These are phyloP conservation scores for Carlito syrichta DNA, from an alignment of 2,113 vertebrate species.

Conservation along the genomic window DNA sequence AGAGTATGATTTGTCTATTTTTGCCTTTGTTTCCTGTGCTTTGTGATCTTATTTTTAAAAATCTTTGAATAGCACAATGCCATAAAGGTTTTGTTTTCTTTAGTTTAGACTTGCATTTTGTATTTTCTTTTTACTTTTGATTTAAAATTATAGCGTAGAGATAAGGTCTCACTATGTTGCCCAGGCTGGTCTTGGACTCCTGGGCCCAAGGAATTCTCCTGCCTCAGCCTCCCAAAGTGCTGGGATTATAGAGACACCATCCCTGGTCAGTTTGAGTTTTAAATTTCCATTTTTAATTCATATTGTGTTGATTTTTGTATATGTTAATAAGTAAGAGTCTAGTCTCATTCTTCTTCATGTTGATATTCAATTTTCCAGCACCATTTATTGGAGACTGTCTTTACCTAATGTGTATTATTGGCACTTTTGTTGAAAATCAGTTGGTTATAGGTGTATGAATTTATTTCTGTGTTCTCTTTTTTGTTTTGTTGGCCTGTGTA, in stretches of 20 bases:
- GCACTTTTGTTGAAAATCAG: background rate
- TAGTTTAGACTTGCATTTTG: no score
- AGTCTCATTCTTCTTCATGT: background rate
- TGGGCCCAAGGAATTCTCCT: no score
- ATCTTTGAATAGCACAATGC: no score
- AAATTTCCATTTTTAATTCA: background rate
- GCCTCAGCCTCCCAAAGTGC: no score
- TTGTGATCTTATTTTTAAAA: background rate
- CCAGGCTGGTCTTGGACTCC: no score
- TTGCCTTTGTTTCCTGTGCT: background rate
- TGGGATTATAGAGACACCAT: no score
- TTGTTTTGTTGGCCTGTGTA: background rate
- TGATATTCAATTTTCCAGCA: background rate
- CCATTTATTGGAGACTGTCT: background rate
- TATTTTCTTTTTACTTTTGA: no score
- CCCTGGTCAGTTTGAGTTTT: background rate
- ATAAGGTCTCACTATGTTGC: no score
- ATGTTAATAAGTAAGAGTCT: background rate
- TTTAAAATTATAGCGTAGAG: no score
- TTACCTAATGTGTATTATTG: background rate
- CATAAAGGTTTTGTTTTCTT: background rate
- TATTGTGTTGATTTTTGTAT: background rate
- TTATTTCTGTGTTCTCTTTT: background rate
- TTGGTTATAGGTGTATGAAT: background rate
- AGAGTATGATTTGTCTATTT: background rate